Percentiles rank a stretch among this genome's conserved stretches.
Conservation (phyloP, 2,113 vertebrate genomes). For the Alligator mississippiensis region DNA sequence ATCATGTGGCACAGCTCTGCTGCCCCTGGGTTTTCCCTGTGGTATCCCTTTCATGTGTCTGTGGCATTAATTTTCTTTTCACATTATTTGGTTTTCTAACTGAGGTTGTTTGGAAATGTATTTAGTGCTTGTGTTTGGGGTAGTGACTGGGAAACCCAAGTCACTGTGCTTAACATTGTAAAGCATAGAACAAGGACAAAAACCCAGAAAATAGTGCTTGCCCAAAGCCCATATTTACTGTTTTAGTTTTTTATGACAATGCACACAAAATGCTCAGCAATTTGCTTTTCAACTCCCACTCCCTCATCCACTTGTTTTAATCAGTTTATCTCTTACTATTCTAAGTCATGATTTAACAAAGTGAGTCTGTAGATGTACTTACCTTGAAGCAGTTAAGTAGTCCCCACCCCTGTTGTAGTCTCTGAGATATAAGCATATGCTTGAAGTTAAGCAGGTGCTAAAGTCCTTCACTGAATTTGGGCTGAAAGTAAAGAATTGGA, state of each 20-base stretch:
- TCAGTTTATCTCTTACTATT: not conserved
- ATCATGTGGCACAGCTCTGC: too few species aligned
- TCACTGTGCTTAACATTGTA: not conserved
- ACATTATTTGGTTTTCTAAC: slow-evolving; percentile 5
- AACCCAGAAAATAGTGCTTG: not conserved
- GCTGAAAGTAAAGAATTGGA: too few species aligned
- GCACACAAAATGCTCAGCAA: too few species aligned
- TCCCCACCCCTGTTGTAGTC: not conserved
- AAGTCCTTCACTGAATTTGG: not conserved
- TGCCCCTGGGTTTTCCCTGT: not conserved
- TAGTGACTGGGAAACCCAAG: not conserved
- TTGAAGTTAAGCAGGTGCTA: too few species aligned
- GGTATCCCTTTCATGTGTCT: slow-evolving; percentile 12
- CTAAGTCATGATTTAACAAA: fast-evolving
- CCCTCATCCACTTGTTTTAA: too few species aligned
- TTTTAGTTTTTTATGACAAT: not conserved
- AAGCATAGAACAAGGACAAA: not conserved
- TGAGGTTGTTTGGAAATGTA: not conserved
- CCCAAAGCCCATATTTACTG: not conserved
- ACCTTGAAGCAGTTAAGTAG: not conserved
- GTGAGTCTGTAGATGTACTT: not conserved
- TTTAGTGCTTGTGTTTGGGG: not conserved
- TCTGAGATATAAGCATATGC: not conserved
- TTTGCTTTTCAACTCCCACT: not conserved
- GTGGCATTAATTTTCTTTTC: not conserved